Evolutionary conservation across 2,113 vertebrate species (phyloP).

Genomic region (Hemichromis elongatus): DNA sequence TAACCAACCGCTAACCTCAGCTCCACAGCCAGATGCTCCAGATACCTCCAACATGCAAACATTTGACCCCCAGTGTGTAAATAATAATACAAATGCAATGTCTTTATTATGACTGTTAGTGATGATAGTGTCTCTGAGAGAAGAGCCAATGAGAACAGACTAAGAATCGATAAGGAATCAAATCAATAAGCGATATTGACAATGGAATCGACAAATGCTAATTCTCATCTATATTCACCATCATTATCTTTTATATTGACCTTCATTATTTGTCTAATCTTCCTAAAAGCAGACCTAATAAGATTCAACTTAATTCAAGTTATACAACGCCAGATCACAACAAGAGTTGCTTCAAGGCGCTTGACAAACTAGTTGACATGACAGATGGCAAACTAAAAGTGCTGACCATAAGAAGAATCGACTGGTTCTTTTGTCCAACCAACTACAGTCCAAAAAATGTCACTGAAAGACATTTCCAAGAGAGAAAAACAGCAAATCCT

Average conservation of each 20-base stretch:
- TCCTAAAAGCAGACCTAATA: background rate
- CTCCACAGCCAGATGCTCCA: fast-evolving
- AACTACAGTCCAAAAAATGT: fast-evolving
- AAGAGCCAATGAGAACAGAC: background rate
- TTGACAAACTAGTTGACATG: too few relatives aligned
- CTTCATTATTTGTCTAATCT: background rate
- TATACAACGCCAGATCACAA: too few relatives aligned
- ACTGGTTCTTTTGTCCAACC: background rate
- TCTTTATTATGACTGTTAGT: background rate
- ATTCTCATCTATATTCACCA: background rate
- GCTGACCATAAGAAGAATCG: background rate
- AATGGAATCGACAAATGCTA: background rate
- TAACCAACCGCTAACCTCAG: background rate
- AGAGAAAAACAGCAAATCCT: background rate
- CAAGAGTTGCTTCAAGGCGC: too few relatives aligned
- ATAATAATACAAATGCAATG: background rate
- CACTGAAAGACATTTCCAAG: background rate
- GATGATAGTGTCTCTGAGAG: background rate
- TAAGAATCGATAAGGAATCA: fast-evolving
- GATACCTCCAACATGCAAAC: background rate
- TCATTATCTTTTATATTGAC: background rate
- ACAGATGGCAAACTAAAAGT: background rate
- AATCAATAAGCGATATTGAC: background rate
- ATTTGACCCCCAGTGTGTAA: background rate
- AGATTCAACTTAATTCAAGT: too few relatives aligned